Evolutionary conservation across 53 echinoderm and acorn worm genomes (phyloP).

Genomic region (Paelopatides confundens): DNA sequence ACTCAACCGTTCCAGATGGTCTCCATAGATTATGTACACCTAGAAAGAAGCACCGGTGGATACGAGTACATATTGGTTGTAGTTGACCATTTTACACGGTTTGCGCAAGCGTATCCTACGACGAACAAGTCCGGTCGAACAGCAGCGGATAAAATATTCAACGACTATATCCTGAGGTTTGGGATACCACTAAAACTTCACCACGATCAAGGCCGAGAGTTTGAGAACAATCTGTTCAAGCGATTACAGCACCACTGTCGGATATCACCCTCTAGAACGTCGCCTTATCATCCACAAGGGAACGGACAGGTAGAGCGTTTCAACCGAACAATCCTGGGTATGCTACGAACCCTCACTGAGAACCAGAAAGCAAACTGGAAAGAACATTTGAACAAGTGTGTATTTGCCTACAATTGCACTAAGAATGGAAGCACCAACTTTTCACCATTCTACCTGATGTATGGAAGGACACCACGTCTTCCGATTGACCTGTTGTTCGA

Average conservation of each 20-base stretch:
- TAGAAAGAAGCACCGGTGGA: slow-evolving; percentile 31
- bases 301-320: too few relatives aligned
- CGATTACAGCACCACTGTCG: slow-evolving; percentile 3
- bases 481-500: slow-evolving; percentile 44
- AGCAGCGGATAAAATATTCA: slow-evolving; percentile 24
- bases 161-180: slow-evolving; percentile 44
- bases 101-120: slow-evolving; percentile 41
- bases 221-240: too few relatives aligned
- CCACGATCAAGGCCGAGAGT: slow-evolving; percentile 58
- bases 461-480: slow-evolving; percentile 42
- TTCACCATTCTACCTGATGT: slow-evolving; percentile 42
- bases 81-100: slow-evolving; percentile 53
- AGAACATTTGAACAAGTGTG: slow-evolving; percentile 40
- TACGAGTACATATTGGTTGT: slow-evolving; percentile 55
- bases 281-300: too few relatives aligned
- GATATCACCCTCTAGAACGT: neutral
- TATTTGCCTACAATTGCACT: slow-evolving; percentile 53
- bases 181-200: slow-evolving; percentile 41
- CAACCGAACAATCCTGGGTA: too few relatives aligned
- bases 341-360: too few relatives aligned
- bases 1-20: neutral
- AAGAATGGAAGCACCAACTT: slow-evolving; percentile 33
- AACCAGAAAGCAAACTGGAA: too few relatives aligned
- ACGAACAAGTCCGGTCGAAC: slow-evolving; percentile 44
- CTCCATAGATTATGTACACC: slow-evolving; percentile 8